A percentile compares a stretch with the other conserved stretches of the same genome.
These are phyloP conservation scores for Lordiphosa mommai DNA, from an alignment of 1,140 invertebrate genomes.

Conservation along the genomic window DNA sequence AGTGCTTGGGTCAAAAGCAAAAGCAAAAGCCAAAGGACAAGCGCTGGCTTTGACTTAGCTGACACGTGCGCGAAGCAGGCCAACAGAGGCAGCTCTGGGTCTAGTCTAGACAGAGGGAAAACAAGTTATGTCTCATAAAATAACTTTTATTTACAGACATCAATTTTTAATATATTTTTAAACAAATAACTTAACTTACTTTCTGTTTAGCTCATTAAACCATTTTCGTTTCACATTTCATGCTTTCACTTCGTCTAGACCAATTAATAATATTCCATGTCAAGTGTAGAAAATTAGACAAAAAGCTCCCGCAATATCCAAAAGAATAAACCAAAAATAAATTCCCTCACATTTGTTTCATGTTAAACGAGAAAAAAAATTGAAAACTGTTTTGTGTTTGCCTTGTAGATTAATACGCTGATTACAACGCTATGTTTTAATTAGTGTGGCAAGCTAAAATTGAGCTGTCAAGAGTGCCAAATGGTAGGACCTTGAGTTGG, in stretches of 20 bases:
- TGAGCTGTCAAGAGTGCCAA: slow-evolving; percentile 62
- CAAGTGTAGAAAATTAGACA: slow-evolving; percentile 56
- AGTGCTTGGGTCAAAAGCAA: slow-evolving; percentile 18
- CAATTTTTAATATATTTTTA: too few species aligned
- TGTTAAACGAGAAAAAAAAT: slow-evolving; percentile 18
- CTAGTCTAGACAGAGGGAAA: too few species aligned
- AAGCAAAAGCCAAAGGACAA: slow-evolving; percentile 14
- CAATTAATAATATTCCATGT: slow-evolving; percentile 71
- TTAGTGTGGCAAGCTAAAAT: slow-evolving; percentile 41
- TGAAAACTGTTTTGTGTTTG: slow-evolving; percentile 37
- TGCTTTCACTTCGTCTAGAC: slow-evolving; percentile 55
- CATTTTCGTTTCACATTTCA: slow-evolving; percentile 21
- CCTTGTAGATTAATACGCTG: slow-evolving; percentile 61
- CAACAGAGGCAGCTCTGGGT: too few species aligned
- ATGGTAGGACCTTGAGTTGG: slow-evolving; percentile 32
- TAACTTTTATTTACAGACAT: too few species aligned
- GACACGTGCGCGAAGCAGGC: slow-evolving; percentile 1
- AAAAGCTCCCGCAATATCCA: slow-evolving; percentile 28
- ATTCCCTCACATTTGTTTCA: slow-evolving; percentile 49
- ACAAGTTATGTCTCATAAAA: too few species aligned
- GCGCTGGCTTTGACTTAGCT: slow-evolving; percentile 7
- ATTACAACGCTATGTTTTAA: slow-evolving; percentile 49
- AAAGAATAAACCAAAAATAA: slow-evolving; percentile 48
- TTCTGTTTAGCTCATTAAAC: slow-evolving; percentile 18
- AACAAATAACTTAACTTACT: too few species aligned